A percentile compares a stretch with the other conserved stretches of the same genome.
Evolutionary conservation across 1,140 invertebrate genomes (phyloP).

Genomic region (Drosophila leontia): DNA sequence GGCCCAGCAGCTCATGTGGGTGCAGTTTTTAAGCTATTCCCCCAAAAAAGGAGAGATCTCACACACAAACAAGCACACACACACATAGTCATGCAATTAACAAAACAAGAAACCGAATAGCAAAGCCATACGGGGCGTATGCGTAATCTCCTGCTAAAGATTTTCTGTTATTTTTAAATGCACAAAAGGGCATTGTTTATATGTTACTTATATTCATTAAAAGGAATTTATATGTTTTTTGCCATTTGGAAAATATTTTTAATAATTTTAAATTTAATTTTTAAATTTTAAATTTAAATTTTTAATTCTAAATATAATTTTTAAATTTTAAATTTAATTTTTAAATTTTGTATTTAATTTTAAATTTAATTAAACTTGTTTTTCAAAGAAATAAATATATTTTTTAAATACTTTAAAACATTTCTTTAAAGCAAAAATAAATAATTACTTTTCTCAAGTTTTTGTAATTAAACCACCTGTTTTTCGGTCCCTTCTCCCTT

Average conservation of each 20-base stretch:
- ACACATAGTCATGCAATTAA: constrained; percentile 37
- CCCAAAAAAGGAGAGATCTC: not conserved
- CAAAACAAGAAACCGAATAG: constrained; percentile 36
- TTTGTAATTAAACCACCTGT: no score
- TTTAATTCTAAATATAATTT: no score
- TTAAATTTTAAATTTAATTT: no score
- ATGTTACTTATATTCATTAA: not conserved
- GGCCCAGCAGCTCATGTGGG: constrained; percentile 29
- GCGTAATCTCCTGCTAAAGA: constrained; percentile 51
- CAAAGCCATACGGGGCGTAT: constrained; percentile 58
- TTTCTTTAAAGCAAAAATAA: no score
- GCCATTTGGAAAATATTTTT: not conserved
- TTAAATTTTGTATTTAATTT: no score
- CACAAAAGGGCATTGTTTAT: not conserved
- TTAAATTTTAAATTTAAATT: no score
- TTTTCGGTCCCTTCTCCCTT: not conserved
- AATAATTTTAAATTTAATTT: no score
- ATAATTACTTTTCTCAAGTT: no score
- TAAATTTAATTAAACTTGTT: no score
- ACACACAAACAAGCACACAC: not conserved
- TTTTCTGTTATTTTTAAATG: not conserved
- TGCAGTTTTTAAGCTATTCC: constrained; percentile 35
- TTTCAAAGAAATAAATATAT: no score
- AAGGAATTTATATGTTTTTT: not conserved
- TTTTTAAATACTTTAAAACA: no score